Base-by-base conservation (phyloP, 1,140 invertebrate species). In the Atopsyche davidsoni region DNA sequence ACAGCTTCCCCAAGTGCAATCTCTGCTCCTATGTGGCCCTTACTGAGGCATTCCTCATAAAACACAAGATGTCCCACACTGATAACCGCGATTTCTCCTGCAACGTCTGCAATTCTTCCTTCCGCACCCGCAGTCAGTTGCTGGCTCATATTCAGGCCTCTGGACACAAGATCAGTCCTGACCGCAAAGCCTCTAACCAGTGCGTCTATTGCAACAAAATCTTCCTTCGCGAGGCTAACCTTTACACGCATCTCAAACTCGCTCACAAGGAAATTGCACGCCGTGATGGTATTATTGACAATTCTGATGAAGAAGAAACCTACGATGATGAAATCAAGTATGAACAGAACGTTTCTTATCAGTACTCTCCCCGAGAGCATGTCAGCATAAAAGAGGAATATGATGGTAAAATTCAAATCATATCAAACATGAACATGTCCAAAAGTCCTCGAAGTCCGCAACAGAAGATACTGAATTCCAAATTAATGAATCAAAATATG, bases 1-100 rank as follows among this genome's bases (percentile, higher is more conserved):
- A 81, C 76, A 65, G 75, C 62, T 73, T 91, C 79, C 75, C 87
- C 70, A 86, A 88, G 62, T 91, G 89, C 64, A 78, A 81, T 43
- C 66, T 79, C 17, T 92, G 89, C 59, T 77, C 77, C 13, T 87
- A 86, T 62, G 75, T 88, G 9, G 87, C 83, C 21, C 62, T 88
- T 7, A 84, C 79, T 32, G 79, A 84, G 61, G 76, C 71, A 13
- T 67, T 81, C 10, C 63, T 88, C n/a, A 68, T 76, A 0, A 79
- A 80, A 60, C 86, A 88, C 63, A 78, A 79, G 59, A 64, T 76
- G 22, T 73, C 72, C 45, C 80, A 84, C 57, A 63, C 59, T 14
- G 67, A 72, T 17, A 55, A 61, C 23, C 60, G 47, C 42, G 61
- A 67, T 25, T 68, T 70, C 49, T 66, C 68, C 42, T 77, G 72